Evolutionary conservation across 2,113 vertebrate species (phyloP), one percentile per base, ranked within the genome.

Genomic region (Silurus asotus): DNA sequence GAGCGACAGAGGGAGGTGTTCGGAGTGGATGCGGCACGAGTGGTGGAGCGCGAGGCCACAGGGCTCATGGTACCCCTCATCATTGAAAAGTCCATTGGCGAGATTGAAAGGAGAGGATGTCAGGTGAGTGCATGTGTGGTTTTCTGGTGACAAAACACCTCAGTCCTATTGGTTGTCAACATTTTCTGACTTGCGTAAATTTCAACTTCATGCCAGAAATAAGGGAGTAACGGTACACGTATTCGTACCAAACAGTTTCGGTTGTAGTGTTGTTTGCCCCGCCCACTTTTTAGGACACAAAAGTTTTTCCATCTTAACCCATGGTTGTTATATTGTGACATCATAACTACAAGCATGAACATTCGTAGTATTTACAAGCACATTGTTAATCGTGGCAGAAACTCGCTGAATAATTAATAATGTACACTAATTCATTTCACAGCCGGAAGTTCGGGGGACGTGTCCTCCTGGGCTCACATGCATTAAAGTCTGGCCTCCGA

Each of bases 71-170:
- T 99, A 82, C 97, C 98, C 0, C 96, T 99, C 75, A 80, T 99
- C 83, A 96, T 99, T 89, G 95, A 95, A 91, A 99, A 98, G 86
- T 99, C 97, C 94, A 97, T 99, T 92, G 88, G 93, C 84, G 98
- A 99, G 93, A 99, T 99, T 37, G 98, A 99, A 92, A 98, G 97
- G 91, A 94, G 98, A 92, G 98, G 98, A 90, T 99, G 97, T 84
- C 98, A 99, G 98, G 98, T 99, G 96, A 94, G 93, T 77, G 55
- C 45, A 37, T 37, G 37, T 37, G 37, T 37, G 37, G 37, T 37
- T 37, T 37, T 37, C 37, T 37, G 1, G 37, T 37, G 37, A 37
- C 37, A 37, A 37, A 37, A 37, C 37, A 37, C 37, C 37, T 37
- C 37, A 37, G 2, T 37, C 37, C 37, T 37, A 2, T 37, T 37